These are phyloP conservation scores for Neosilurus mollespiculum DNA, from an alignment of 2,797 vertebrate species.

Conservation along the genomic window DNA sequence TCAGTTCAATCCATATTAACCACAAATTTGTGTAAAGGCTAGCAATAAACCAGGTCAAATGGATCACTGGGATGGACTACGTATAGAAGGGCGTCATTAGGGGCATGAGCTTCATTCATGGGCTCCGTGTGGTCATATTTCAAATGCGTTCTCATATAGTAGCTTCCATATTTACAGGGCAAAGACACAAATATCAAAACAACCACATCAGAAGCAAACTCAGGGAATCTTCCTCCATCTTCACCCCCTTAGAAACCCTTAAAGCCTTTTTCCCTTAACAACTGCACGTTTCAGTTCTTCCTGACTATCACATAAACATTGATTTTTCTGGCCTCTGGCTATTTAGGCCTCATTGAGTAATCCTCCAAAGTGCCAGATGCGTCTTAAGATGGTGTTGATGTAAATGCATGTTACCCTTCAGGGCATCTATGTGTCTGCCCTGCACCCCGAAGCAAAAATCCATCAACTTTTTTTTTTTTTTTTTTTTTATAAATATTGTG, in stretches of 20 bases:
- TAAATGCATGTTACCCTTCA: slow-evolving; percentile 9
- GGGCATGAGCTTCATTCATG: background rate
- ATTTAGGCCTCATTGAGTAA: slow-evolving; percentile 21
- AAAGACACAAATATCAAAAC: background rate
- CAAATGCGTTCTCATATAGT: background rate
- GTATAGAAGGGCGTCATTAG: background rate
- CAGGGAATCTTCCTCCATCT: slow-evolving; percentile 2
- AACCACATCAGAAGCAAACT: background rate
- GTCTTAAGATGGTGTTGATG: slow-evolving; percentile 19
- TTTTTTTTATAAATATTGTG: background rate
- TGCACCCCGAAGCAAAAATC: slow-evolving; percentile 17
- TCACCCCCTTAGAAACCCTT: slow-evolving; percentile 12
- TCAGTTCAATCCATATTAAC: background rate
- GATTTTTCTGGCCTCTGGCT: slow-evolving; percentile 28
- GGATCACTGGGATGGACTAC: background rate
- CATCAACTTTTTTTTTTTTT: background rate
- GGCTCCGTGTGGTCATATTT: background rate
- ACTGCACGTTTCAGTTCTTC: slow-evolving; percentile 9
- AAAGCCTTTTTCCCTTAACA: slow-evolving; percentile 9
- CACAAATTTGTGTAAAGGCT: background rate
- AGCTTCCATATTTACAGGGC: background rate
- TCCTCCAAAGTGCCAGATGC: slow-evolving; percentile 3
- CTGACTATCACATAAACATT: slow-evolving; percentile 20
- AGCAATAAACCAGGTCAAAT: background rate
- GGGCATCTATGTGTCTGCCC: background rate